Evolutionary conservation across 2,888 invertebrate genomes (phyloP).

Genomic region (Eremobia ochroleuca): DNA sequence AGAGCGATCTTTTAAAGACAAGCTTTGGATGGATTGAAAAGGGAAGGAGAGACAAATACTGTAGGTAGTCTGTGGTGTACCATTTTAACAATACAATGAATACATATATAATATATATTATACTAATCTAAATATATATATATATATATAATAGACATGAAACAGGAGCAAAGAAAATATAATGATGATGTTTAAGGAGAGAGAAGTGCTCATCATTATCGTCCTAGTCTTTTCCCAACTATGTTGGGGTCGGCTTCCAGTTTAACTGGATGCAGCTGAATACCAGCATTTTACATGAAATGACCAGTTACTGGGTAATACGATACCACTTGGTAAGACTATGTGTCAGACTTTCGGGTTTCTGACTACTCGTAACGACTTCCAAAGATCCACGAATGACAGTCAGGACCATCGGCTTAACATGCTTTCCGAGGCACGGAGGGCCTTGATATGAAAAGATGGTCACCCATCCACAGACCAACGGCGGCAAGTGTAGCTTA

Average conservation of each 20-base stretch:
- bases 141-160: no score
- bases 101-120: no score
- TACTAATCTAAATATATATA: no score
- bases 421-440: background rate
- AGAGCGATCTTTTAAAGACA: no score
- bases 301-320: background rate
- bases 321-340: background rate
- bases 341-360: background rate
- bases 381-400: background rate
- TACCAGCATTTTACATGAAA: background rate
- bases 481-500: background rate
- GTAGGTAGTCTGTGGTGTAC: no score
- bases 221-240: background rate
- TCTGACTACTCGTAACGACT: background rate
- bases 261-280: background rate
- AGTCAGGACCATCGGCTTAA: background rate
- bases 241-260: no score
- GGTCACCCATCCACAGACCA: background rate
- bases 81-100: no score
- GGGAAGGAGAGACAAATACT: no score
- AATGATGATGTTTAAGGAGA: no score
- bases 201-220: background rate
- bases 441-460: background rate
- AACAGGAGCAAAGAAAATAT: no score
- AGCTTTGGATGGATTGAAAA: no score